Evolutionary conservation across 2,113 vertebrate genomes (phyloP).

Genomic region (Sprattus sprattus): DNA sequence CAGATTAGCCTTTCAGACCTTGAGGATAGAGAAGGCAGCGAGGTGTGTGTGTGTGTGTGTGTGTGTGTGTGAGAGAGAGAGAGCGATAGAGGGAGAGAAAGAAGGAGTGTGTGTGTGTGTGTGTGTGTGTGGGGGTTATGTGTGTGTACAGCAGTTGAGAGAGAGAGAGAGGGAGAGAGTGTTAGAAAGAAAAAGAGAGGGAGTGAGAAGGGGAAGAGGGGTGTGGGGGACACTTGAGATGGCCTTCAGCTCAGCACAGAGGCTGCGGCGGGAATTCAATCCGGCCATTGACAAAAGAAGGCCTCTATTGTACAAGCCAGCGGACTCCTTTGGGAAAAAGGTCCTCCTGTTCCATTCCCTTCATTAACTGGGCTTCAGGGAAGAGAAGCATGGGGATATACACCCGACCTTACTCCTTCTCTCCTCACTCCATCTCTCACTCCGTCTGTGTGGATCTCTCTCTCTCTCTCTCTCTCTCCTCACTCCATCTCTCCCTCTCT

Average conservation of each 20-base stretch:
- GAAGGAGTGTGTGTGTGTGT: not conserved
- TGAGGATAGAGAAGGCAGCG: conserved; percentile 31
- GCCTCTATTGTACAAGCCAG: conserved; percentile 56
- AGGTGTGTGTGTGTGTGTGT: not conserved
- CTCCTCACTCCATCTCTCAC: too few species aligned
- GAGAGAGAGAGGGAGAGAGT: conserved; percentile 24
- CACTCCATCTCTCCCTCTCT: too few species aligned
- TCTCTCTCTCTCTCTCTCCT: too few species aligned
- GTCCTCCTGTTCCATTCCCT: conserved; percentile 58
- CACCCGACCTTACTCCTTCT: not conserved
- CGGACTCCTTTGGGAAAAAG: conserved; percentile 59
- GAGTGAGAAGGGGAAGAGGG: not conserved
- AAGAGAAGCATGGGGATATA: not conserved
- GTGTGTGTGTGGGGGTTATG: not conserved
- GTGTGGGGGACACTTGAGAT: conserved; percentile 50
- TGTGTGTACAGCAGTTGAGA: not conserved
- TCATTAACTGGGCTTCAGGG: conserved; percentile 62
- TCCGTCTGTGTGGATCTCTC: too few species aligned
- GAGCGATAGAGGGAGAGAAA: too few species aligned
- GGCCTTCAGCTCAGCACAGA: conserved; percentile 60
- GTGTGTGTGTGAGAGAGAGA: not conserved
- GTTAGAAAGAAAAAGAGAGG: not conserved
- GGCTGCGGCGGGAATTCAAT: conserved; percentile 67
- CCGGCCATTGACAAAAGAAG: conserved; percentile 68
- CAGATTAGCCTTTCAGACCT: conserved; percentile 64